A percentile compares a stretch with the other conserved stretches of the same genome.
Conservation (phyloP, 1,140 invertebrate genomes). For the Drosophila kikkawai region DNA sequence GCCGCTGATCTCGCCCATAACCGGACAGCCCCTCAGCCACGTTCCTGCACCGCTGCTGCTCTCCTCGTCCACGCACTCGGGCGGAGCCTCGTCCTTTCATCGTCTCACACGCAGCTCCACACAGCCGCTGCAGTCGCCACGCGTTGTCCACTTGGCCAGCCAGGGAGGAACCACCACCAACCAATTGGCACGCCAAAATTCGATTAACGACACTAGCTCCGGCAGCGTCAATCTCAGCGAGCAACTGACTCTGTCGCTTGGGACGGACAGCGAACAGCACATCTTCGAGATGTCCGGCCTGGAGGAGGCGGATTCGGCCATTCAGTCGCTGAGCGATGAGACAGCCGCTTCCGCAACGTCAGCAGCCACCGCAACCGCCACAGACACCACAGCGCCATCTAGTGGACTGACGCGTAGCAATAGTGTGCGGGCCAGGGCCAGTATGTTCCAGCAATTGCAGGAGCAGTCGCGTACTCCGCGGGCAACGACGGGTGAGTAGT, state of each 20-base stretch:
- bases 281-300: constrained; percentile 83
- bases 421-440: constrained; percentile 87
- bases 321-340: constrained; percentile 59
- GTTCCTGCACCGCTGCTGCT: constrained; percentile 64
- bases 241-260: constrained; percentile 64
- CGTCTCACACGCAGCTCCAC: constrained; percentile 67
- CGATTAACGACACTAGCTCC: constrained; percentile 54
- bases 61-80: constrained; percentile 64
- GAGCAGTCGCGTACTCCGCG: constrained; percentile 81
- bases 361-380: constrained; percentile 12
- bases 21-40: constrained; percentile 68
- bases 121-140: constrained; percentile 70
- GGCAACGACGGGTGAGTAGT: constrained; percentile 49
- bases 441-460: constrained; percentile 88
- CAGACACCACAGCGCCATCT: constrained; percentile 50
- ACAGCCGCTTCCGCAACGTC: constrained; percentile 20
- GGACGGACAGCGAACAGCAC: constrained; percentile 70
- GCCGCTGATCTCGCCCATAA: constrained; percentile 68
- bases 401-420: constrained; percentile 86
- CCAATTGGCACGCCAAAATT: constrained; percentile 51
- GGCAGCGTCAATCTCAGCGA: constrained; percentile 63
- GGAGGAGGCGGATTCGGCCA: constrained; percentile 73
- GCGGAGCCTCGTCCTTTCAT: constrained; percentile 44
- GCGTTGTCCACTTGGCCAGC: constrained; percentile 56
- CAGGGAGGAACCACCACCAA: constrained; percentile 33